Base-by-base conservation (phyloP, 2,797 vertebrate species). In the Rallus crepitans region DNA sequence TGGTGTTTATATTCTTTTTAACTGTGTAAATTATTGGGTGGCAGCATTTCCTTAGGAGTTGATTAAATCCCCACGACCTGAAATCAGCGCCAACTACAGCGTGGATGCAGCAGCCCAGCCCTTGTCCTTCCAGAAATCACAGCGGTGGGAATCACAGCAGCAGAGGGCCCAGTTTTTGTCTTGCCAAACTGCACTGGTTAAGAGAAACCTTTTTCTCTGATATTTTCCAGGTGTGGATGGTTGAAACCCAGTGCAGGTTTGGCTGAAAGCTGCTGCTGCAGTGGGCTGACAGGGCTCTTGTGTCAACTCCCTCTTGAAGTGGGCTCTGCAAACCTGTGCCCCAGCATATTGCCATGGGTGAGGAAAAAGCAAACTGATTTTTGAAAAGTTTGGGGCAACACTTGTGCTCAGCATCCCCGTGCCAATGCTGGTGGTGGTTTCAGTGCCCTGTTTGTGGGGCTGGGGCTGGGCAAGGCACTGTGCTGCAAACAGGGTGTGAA, bases 61-160 rank as follows among this genome's bases (percentile, higher is more conserved):
- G 70, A 57, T 48, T 10, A 11, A 48, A 39, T 66, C 73, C 57
- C 30, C 1, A 0, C 0, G 2, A 39, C 57, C 60, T 5, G 7
- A 42, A 66, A 66, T n/a, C 48, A 18, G 59, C 1, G 5, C 70
- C 57, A 53, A 18, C n/a, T 31, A 11, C 6, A 30, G 20, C 0
- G 3, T 3, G n/a, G 65, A 47, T 1, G 3, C 27, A 25, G 76
- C 94, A 84, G 52, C 59, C 20, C 2, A 0, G 7, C 15, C n/a
- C 56, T 55, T 4, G 40, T 63, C 76, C 60, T 66, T 20, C 35
- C 72, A 59, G 47, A 61, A 69, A 14, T 1, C 1, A 2, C 40
- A 59, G 33, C 0, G 1, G 39, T 30, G 65, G 1, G 2, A 64
- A 39, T 42, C 9, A 2, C 39, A 40, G 79, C 76, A 75, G 75